Percentiles rank a stretch among this genome's conserved stretches.
These are phyloP conservation scores for Sebastes vulpes DNA, from an alignment of 2,797 vertebrate species.

Conservation along the genomic window DNA sequence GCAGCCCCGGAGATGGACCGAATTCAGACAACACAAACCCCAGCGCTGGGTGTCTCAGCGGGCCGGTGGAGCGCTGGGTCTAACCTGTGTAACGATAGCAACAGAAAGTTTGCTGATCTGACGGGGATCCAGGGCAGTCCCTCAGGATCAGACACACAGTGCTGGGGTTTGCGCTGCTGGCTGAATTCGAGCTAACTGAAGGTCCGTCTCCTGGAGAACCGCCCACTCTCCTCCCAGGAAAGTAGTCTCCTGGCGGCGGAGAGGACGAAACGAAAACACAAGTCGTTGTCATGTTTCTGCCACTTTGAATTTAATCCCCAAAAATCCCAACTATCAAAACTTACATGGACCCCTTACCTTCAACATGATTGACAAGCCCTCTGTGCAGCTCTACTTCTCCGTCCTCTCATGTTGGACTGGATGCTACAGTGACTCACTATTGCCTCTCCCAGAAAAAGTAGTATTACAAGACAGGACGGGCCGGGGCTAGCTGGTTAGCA, in stretches of 20 bases:
- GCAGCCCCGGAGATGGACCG: no score
- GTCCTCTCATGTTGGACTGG: background rate
- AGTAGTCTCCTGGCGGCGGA: background rate
- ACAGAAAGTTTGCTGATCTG: background rate
- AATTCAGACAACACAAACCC: background rate
- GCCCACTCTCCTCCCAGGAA: background rate
- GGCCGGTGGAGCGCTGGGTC: background rate
- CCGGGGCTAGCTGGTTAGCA: background rate
- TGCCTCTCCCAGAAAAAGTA: background rate
- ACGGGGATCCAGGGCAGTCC: background rate
- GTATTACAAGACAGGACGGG: background rate
- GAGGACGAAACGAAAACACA: no score
- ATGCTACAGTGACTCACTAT: background rate
- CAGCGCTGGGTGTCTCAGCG: background rate
- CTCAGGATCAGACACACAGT: background rate
- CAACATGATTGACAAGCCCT: background rate
- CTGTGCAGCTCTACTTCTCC: background rate
- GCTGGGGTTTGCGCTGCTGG: background rate
- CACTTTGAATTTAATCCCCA: background rate
- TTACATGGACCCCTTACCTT: fast-evolving
- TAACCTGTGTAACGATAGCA: background rate
- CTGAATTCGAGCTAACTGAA: background rate
- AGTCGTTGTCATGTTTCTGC: background rate
- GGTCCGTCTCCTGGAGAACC: background rate
- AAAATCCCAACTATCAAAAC: background rate